Conservation (phyloP, 2,888 invertebrate species). For the Imbricaverruca yamaguchii region DNA sequence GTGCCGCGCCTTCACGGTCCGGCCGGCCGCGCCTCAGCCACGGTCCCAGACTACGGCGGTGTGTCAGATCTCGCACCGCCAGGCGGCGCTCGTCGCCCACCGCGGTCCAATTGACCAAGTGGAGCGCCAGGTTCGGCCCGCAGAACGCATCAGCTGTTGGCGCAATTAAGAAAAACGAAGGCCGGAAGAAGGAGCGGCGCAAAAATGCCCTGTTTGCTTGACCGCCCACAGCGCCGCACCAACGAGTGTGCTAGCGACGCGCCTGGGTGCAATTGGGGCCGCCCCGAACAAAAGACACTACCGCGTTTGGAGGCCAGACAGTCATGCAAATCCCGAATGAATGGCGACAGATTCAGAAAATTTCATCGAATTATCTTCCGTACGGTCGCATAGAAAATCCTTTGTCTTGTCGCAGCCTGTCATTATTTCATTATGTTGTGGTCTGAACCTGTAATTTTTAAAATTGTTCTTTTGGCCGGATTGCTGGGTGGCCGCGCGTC, state of each 20-base stretch:
- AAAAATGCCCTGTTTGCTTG: neutral
- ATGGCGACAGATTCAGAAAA: slow-evolving; percentile 5
- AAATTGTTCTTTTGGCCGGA: slow-evolving; percentile 6
- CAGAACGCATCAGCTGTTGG: neutral
- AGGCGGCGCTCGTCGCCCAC: too few species aligned
- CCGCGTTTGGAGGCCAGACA: neutral
- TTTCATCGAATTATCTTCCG: slow-evolving; percentile 2
- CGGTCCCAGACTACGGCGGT: too few species aligned
- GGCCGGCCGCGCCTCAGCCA: too few species aligned
- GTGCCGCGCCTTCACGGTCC: too few species aligned
- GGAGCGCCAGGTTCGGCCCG: neutral
- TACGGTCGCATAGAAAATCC: neutral
- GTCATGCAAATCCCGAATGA: slow-evolving; percentile 1
- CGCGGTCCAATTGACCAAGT: neutral
- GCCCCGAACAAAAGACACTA: neutral
- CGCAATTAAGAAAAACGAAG: neutral
- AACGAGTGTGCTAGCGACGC: too few species aligned
- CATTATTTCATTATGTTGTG: neutral
- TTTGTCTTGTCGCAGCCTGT: neutral
- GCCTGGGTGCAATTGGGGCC: neutral
- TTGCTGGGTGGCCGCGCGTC: neutral
- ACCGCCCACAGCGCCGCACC: neutral
- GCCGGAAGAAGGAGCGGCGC: neutral
- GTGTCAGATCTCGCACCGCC: too few species aligned
- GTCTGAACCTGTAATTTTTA: neutral